Percentiles rank a stretch among this genome's conserved stretches.
These are phyloP conservation scores for Macrobrachium rosenbergii DNA, from an alignment of 1,140 invertebrate species.

Conservation along the genomic window DNA sequence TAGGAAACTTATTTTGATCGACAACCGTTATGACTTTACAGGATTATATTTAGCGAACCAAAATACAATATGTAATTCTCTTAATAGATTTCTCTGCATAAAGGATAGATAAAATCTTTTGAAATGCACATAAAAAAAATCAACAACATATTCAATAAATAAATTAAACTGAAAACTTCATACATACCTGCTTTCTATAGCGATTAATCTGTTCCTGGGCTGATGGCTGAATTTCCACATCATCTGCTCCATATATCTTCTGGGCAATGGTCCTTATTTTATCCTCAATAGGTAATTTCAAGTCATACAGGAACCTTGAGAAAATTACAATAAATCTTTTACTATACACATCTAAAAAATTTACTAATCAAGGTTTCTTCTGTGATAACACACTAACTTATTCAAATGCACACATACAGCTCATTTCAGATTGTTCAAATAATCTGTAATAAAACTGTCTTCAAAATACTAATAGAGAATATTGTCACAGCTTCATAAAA, in stretches of 20 bases:
- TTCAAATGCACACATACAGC: too few species aligned
- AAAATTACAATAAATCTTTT: not conserved
- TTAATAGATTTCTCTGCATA: too few species aligned
- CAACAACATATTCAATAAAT: slow-evolving; percentile 40
- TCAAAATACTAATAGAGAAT: too few species aligned
- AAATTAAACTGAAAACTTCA: not conserved
- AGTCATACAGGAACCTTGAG: slow-evolving; percentile 84
- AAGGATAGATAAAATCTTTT: slow-evolving; percentile 8
- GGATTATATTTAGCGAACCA: too few species aligned
- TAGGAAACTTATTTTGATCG: too few species aligned
- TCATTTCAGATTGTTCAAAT: too few species aligned
- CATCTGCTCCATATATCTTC: slow-evolving; percentile 96
- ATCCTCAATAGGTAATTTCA: slow-evolving; percentile 82
- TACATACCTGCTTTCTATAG: slow-evolving; percentile 77
- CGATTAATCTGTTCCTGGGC: slow-evolving; percentile 79
- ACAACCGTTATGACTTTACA: too few species aligned
- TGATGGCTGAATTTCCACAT: slow-evolving; percentile 79
- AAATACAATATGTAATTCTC: not conserved
- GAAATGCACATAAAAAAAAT: not conserved
- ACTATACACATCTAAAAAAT: not conserved
- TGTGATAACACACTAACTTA: too few species aligned
- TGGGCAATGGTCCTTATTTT: slow-evolving; percentile 93
- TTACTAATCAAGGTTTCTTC: not conserved
- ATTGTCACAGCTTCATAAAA: too few species aligned
- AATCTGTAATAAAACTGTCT: too few species aligned